Conservation (phyloP, 2,113 vertebrate genomes). For the Cottus gobio region DNA sequence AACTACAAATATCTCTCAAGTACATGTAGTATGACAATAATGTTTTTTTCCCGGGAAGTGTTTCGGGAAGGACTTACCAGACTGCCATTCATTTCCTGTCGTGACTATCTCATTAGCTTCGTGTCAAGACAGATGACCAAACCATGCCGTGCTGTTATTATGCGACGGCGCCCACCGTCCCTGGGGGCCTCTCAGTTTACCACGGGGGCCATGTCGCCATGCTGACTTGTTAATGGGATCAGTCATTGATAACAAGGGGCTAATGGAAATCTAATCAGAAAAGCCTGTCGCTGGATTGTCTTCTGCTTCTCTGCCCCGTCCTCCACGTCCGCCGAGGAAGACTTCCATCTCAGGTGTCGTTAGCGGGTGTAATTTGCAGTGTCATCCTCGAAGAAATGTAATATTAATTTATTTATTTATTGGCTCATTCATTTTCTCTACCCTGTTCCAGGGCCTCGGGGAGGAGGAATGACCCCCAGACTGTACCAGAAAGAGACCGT, state of each 20-base stretch:
- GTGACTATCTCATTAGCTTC: constrained; percentile 62
- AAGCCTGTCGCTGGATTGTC: constrained; percentile 52
- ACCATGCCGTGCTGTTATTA: constrained; percentile 36
- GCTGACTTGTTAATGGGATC: constrained; percentile 77
- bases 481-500: constrained; percentile 4
- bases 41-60: constrained; percentile 23
- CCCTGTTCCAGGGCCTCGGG: constrained; percentile 13
- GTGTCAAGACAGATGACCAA: constrained; percentile 61
- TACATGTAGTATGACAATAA: constrained; percentile 40
- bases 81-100: constrained; percentile 39
- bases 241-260: constrained; percentile 74
- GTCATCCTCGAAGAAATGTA: constrained; percentile 22
- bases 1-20: constrained; percentile 61
- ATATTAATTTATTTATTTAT: constrained; percentile 36
- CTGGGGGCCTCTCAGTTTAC: constrained; percentile 50
- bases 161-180: constrained; percentile 30
- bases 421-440: constrained; percentile 8
- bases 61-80: constrained; percentile 9
- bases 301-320: constrained; percentile 28
- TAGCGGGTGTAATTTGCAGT: constrained; percentile 29
- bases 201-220: constrained; percentile 55
- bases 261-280: constrained; percentile 79
- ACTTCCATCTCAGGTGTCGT: constrained; percentile 51
- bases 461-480: neutral
- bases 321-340: constrained; percentile 21